A percentile compares a stretch with the other conserved stretches of the same genome.
phyloP scores from a whole-genome alignment of 2,113 vertebrate species.

The Lipophrys pholis region DNA sequence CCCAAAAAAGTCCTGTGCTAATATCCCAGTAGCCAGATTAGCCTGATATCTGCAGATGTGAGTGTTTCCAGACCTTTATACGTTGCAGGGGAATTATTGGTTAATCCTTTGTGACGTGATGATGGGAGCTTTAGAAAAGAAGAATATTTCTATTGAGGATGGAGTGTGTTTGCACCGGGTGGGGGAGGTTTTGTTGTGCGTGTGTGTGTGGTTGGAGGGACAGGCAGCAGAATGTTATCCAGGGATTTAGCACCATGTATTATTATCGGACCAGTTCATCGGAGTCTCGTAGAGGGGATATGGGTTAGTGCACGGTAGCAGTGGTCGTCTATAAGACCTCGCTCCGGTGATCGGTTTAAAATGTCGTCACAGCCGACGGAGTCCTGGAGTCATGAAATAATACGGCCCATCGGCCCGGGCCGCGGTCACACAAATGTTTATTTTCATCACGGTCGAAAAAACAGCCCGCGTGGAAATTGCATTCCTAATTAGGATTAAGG shows the following conservation, averaged over 20 bases:
- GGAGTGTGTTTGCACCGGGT: not conserved
- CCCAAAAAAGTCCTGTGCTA: constrained; percentile 39
- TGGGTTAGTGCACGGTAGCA: constrained; percentile 49
- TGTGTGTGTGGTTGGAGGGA: constrained; percentile 29
- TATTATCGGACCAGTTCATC: constrained; percentile 60
- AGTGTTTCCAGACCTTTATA: constrained; percentile 45
- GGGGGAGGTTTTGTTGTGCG: constrained; percentile 46
- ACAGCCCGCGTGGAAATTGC: constrained; percentile 77
- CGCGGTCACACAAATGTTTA: constrained; percentile 45
- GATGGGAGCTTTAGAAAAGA: constrained; percentile 43
- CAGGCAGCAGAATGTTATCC: constrained; percentile 50
- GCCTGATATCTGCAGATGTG: constrained; percentile 57
- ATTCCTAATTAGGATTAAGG: constrained; percentile 88
- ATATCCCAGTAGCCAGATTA: constrained; percentile 63
- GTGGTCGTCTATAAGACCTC: constrained; percentile 14
- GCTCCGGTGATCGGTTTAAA: constrained; percentile 39
- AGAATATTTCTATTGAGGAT: constrained; percentile 34
- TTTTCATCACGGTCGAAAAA: constrained; percentile 75
- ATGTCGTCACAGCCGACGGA: constrained; percentile 19
- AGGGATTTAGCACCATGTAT: constrained; percentile 60
- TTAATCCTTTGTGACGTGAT: constrained; percentile 51
- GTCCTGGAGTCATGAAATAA: constrained; percentile 20
- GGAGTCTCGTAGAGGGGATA: constrained; percentile 38
- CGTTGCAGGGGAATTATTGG: constrained; percentile 54
- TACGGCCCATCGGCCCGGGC: constrained; percentile 33